Base-by-base conservation (phyloP, 2,888 invertebrate species). In the Drepanosiphum platanoidis region DNA sequence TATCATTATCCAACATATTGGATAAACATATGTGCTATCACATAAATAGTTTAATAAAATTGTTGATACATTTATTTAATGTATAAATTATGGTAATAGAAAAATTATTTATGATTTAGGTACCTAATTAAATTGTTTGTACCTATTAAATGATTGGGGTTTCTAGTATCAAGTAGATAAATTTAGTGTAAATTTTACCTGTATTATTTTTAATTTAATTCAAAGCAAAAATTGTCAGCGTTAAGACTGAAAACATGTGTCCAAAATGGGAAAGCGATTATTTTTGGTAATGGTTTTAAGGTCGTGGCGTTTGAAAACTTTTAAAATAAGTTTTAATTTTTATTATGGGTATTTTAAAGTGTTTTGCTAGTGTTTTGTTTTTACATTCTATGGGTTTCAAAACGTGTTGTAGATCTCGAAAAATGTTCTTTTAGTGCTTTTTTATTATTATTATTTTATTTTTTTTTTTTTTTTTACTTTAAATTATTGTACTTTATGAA, bases 21-120 rank as follows among this genome's bases (percentile, higher is more conserved):
- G 11, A 68, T 68, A 52, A n/a, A 30, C 22, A 46, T 78, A 52
- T 52, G 52, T 52, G 18, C 52, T 52, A 5, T n/a, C 11, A n/a
- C 8, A 15, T 80, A 39, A 22, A 52, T 70, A 39, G 9, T 39
- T 36, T 7, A 30, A n/a, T n/a, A n/a, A n/a, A n/a, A 61, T 36
- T 61, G 36, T 61, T 39, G 22, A 13, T 39, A 32, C 58, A 39
- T 71, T 11, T 70, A 39, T 71, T 58, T 74, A 52, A 74, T 36
- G n/a, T n/a, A 81, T 96, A 96, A 42, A 74, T 66, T 42, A 68
- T 58, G 34, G 46, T 68, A 75, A 39, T 84, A 77, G 84, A 58
- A 46, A 74, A 75, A 58, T 52, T 39, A 30, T 84, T 70, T 68
- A 77, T 70, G 18, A 74, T 74, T 42, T 61, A 83, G 52, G 15